Conservation (phyloP, 2,797 vertebrate species). For the Corythornis leucogaster region DNA sequence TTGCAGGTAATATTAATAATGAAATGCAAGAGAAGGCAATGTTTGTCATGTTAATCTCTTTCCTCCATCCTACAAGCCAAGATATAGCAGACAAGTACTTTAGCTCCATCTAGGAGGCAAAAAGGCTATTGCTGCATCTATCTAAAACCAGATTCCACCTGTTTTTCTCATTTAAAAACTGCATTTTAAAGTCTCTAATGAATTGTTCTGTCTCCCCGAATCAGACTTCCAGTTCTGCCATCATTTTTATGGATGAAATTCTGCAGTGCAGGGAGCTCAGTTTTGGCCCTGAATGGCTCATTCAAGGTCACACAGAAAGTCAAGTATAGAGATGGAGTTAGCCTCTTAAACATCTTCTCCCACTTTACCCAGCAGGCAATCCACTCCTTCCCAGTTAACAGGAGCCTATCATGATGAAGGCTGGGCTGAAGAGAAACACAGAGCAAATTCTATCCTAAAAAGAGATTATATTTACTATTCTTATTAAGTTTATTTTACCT, state of each 20-base stretch:
- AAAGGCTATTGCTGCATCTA: conserved; percentile 16
- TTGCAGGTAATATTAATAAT: neutral
- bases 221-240: neutral
- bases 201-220: neutral
- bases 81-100: conserved; percentile 36
- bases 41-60: neutral
- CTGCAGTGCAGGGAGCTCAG: neutral
- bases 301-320: neutral
- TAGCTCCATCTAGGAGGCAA: conserved; percentile 69
- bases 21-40: neutral
- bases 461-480: neutral
- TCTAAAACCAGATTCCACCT: neutral
- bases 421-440: neutral
- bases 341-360: neutral
- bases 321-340: neutral
- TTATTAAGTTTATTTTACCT: neutral
- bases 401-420: neutral
- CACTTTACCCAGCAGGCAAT: neutral
- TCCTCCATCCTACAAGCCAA: neutral
- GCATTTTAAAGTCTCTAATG: neutral
- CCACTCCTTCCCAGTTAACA: neutral
- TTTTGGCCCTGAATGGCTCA: neutral
- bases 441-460: neutral
- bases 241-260: neutral
- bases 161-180: neutral